phyloP scores from a whole-genome alignment of 2,113 vertebrate genomes.

The Esox niger region DNA sequence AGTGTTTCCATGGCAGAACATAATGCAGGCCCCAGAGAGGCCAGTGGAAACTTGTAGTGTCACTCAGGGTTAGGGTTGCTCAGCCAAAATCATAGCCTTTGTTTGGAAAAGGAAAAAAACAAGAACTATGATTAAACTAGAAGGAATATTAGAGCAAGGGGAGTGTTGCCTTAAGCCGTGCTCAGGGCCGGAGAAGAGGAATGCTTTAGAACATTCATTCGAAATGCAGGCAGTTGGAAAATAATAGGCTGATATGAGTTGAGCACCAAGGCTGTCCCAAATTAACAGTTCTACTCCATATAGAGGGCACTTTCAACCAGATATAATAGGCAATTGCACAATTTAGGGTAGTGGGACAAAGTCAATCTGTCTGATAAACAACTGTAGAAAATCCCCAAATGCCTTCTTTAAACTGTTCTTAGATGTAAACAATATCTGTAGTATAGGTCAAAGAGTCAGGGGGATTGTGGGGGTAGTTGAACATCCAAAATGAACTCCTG shows the following conservation, averaged over 20 bases:
- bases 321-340: no score
- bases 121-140: neutral
- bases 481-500: neutral
- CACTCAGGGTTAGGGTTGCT: neutral
- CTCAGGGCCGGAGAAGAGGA: neutral
- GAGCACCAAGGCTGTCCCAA: no score
- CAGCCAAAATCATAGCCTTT: neutral
- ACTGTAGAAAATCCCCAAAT: neutral
- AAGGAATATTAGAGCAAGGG: neutral
- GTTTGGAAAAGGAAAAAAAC: neutral
- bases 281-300: no score
- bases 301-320: no score
- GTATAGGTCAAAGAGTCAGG: conserved; percentile 13
- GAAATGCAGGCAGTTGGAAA: neutral
- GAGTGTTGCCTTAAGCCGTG: no score
- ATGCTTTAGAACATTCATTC: neutral
- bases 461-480: neutral
- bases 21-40: neutral
- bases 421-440: neutral
- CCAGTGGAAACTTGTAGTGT: no score
- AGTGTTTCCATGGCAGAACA: conserved; percentile 6
- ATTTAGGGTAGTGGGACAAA: neutral
- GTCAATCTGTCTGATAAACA: neutral
- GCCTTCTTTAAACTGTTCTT: conserved; percentile 2
- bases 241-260: no score